Evolutionary conservation across 2,888 invertebrate genomes (phyloP).

Genomic region (Drepana falcataria): DNA sequence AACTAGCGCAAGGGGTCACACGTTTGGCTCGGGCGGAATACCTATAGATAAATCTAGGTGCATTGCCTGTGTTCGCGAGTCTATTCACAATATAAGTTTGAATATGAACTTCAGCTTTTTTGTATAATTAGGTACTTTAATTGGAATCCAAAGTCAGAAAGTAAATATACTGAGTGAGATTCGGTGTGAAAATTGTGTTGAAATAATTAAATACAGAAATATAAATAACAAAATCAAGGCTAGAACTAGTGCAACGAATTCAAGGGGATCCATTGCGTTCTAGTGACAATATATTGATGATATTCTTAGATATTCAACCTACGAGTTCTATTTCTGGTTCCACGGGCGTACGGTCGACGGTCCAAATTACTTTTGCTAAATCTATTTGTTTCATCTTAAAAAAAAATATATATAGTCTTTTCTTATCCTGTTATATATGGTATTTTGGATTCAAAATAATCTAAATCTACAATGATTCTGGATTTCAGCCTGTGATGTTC

Average conservation of each 20-base stretch:
- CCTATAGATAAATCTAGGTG: conserved; percentile 1
- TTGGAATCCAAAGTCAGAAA: no score
- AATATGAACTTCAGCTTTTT: no score
- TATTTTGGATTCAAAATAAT: no score
- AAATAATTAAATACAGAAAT: no score
- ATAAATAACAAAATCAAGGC: conserved; percentile 22
- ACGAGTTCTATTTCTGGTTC: conserved; percentile 63
- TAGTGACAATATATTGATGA: conserved; percentile 36
- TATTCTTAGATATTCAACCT: conserved; percentile 67
- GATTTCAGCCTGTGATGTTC: no score
- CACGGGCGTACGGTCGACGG: conserved; percentile 58
- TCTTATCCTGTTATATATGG: neutral
- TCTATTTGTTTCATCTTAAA: neutral
- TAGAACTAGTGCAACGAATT: conserved; percentile 16
- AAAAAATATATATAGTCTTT: neutral
- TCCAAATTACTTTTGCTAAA: conserved; percentile 27
- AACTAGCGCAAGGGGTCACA: conserved; percentile 2
- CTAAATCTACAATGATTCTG: no score
- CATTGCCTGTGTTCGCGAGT: neutral
- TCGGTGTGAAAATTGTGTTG: no score
- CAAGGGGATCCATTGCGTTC: conserved; percentile 19
- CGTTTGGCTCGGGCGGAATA: neutral
- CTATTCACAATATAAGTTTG: neutral
- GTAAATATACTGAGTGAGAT: no score
- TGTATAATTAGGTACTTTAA: no score